phyloP scores from a whole-genome alignment of 2,797 vertebrate species.

The Galagoides demidoff region DNA sequence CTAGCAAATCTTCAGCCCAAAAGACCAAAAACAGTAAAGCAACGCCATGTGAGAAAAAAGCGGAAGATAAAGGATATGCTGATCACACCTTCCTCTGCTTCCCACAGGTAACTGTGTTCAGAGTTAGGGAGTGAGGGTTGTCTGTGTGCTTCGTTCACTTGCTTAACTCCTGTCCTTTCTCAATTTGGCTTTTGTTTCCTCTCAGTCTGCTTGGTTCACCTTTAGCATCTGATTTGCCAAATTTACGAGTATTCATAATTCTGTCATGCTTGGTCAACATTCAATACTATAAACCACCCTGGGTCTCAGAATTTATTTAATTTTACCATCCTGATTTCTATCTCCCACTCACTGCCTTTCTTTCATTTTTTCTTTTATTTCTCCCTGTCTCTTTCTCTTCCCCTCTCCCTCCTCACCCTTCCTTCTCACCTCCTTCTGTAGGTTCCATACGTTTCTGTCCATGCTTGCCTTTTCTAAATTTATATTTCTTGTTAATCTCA shows the following conservation, averaged over 20 bases:
- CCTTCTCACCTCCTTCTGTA: background rate
- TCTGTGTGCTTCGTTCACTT: background rate
- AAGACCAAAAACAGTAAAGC: constrained; percentile 92
- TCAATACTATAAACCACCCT: background rate
- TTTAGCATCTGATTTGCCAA: background rate
- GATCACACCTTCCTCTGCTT: constrained; percentile 87
- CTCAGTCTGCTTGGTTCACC: background rate
- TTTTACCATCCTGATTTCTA: background rate
- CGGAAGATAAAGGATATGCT: constrained; percentile 96
- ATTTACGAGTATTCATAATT: background rate
- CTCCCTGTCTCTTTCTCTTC: too few relatives aligned
- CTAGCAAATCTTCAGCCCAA: constrained; percentile 96
- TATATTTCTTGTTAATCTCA: background rate
- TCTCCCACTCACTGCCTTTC: background rate
- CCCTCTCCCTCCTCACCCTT: background rate
- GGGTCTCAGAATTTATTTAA: background rate
- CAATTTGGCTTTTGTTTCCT: background rate
- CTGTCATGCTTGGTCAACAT: background rate
- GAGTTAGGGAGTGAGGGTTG: background rate
- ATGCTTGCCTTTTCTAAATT: background rate
- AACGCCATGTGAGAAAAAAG: constrained; percentile 92
- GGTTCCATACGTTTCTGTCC: background rate
- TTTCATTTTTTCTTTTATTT: background rate
- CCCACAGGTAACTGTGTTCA: constrained; percentile 90
- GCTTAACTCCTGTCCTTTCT: background rate